Base-by-base conservation (phyloP, 2,888 invertebrate species). In the Diadegma fenestrale region DNA sequence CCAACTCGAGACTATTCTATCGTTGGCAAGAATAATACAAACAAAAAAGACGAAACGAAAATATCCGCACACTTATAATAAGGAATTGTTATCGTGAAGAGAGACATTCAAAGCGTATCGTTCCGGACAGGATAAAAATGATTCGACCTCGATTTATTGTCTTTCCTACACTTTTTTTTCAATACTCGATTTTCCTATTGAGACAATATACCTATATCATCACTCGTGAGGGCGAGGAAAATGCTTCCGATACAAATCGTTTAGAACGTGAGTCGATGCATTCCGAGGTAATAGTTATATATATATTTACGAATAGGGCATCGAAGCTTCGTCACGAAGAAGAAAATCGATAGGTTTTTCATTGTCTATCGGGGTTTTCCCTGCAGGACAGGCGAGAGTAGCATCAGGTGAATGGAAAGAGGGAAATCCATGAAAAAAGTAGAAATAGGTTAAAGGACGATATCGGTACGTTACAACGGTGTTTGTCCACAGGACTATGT, bases 401-500 rank as follows among this genome's bases (percentile, higher is more conserved):
- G 58, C 75, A n/a, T n/a, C n/a, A 81, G 61, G 75, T 69, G 69
- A 75, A 64, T 54, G 26, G 19, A 22, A 22, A 33, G 12, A 66
- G 19, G 7, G 22, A 66, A 17, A 14, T 17, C n/a, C 41, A 26
- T n/a, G n/a, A 41, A 12, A 61, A 48, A 61, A 43, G 43, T 54
- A 51, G 48, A 43, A 41, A 48, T 12, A 61, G 61, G 58, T 33
- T n/a, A 69, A 33, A 43, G 37, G 66, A 22, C n/a, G 72, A 58
- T 68, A 51, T 30, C 22, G 77, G 58, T 68, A 82, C 71, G 71
- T 72, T 82, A 77, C 71, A 77, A 45, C 45, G 45, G 64, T 66
- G 77, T 78, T 73, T 61, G 72, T 82, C 54, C 12, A 22, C 14
- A 58, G 5, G 14, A 1, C 58, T 58, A 14, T 26, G 26, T 58